A percentile compares a stretch with the other conserved stretches of the same genome.
phyloP scores from a whole-genome alignment of 2,797 vertebrate genomes.

The Thripadectes ignobilis region DNA sequence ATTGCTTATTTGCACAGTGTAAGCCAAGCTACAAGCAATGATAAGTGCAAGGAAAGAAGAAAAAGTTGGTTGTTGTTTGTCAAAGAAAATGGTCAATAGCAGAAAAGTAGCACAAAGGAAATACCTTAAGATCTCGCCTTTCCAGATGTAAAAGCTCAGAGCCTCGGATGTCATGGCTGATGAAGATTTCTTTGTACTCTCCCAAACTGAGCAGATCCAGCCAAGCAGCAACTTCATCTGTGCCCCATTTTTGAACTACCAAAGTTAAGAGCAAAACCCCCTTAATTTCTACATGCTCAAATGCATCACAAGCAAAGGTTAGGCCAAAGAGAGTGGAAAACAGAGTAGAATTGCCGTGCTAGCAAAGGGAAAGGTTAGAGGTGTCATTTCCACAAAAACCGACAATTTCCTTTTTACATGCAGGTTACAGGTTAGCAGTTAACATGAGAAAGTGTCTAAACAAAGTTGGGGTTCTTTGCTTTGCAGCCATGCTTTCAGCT shows the following conservation, averaged over 20 bases:
- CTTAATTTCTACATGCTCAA: constrained; percentile 88
- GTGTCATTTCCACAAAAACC: constrained; percentile 56
- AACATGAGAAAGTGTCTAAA: constrained; percentile 68
- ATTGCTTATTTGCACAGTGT: constrained; percentile 74
- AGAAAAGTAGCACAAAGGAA: constrained; percentile 82
- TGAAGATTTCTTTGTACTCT: constrained; percentile 99
- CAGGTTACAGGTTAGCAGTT: constrained; percentile 73
- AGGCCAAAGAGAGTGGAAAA: constrained; percentile 81
- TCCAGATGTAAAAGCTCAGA: constrained; percentile 99
- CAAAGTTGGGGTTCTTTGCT: constrained; percentile 60
- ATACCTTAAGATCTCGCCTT: constrained; percentile 99
- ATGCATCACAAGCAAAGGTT: constrained; percentile 86
- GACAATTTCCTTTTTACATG: constrained; percentile 77
- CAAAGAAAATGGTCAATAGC: constrained; percentile 70
- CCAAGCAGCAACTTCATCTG: constrained; percentile 99
- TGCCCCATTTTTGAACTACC: constrained; percentile 99
- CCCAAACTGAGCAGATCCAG: constrained; percentile 99
- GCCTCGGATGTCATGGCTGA: constrained; percentile 97
- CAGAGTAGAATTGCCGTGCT: constrained; percentile 81
- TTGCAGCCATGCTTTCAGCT: constrained; percentile 69
- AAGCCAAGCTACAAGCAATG: constrained; percentile 90
- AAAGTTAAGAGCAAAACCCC: constrained; percentile 94
- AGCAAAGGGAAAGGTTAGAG: constrained; percentile 80
- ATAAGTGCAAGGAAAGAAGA: constrained; percentile 70
- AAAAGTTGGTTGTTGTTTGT: constrained; percentile 63